phyloP scores from a whole-genome alignment of 2,888 invertebrate genomes.

The Drosophila greeni region DNA sequence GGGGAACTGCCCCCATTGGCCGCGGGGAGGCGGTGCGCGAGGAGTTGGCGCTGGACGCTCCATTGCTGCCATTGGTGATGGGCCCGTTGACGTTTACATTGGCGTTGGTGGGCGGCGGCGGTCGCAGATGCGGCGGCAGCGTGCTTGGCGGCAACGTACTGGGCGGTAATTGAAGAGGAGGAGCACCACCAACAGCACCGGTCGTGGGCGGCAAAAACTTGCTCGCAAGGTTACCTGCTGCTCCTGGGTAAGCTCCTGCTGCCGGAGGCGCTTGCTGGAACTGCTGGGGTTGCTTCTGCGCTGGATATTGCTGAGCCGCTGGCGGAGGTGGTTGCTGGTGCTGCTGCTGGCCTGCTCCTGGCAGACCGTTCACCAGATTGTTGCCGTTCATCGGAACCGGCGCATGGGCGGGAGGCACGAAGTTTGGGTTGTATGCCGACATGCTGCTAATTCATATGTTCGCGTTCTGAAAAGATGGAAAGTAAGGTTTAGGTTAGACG shows the following conservation, averaged over 20 bases:
- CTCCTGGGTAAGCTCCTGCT: slow-evolving; percentile 33
- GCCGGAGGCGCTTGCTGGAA: slow-evolving; percentile 40
- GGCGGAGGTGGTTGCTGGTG: slow-evolving; percentile 42
- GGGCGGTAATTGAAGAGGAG: slow-evolving; percentile 2
- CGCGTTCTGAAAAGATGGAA: slow-evolving; percentile 33
- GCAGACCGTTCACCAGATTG: slow-evolving; percentile 60
- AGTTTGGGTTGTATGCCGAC: slow-evolving; percentile 63
- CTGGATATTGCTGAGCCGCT: slow-evolving; percentile 38
- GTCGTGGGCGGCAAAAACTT: slow-evolving; percentile 52
- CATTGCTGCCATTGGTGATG: slow-evolving; percentile 68
- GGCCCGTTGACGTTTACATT: slow-evolving; percentile 49
- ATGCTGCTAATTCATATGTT: slow-evolving; percentile 63
- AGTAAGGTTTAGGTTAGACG: slow-evolving; percentile 26
- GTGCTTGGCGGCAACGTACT: slow-evolving; percentile 45
- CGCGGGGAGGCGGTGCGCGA: slow-evolving; percentile 78
- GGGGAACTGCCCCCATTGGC: slow-evolving; percentile 6
- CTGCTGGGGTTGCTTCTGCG: slow-evolving; percentile 38
- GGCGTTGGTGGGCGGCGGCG: slow-evolving; percentile 46
- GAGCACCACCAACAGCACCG: neutral
- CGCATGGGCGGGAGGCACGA: slow-evolving; percentile 39
- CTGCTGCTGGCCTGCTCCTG: slow-evolving; percentile 31
- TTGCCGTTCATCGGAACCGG: slow-evolving; percentile 35
- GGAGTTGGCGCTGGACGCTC: slow-evolving; percentile 73
- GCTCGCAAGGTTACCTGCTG: slow-evolving; percentile 41
- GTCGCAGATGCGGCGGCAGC: slow-evolving; percentile 68